Percentiles rank a stretch among this genome's conserved stretches.
Conservation (phyloP, 2,888 invertebrate genomes). For the Schizotus pectinicornis region DNA sequence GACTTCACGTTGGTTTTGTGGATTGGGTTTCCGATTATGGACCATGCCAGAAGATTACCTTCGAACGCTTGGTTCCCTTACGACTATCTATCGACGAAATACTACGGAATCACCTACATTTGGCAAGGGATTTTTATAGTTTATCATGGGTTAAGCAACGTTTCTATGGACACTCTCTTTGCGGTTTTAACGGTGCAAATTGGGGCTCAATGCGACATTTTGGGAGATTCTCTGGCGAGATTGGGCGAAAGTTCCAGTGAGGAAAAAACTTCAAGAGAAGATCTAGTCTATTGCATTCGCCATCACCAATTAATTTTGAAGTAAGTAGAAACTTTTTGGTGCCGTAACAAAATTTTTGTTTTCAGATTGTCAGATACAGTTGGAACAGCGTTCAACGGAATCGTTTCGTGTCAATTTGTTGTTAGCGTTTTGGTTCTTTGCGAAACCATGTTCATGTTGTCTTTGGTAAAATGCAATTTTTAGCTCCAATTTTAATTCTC, state of each 20-base stretch:
- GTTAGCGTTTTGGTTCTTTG: not conserved
- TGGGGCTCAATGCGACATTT: slow-evolving; percentile 8
- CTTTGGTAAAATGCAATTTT: not conserved
- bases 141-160: slow-evolving; percentile 8
- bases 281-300: slow-evolving; percentile 1
- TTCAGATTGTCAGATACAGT: not conserved
- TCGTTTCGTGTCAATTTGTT: not conserved
- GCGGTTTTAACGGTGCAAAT: slow-evolving; percentile 16
- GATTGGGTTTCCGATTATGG: slow-evolving; percentile 8
- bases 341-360: not conserved
- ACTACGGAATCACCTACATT: slow-evolving; percentile 6
- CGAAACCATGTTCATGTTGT: slow-evolving; percentile 1
- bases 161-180: slow-evolving; percentile 15
- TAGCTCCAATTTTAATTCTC: not conserved
- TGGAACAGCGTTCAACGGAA: not conserved
- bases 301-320: not conserved
- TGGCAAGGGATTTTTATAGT: slow-evolving; percentile 11
- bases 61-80: slow-evolving; percentile 20
- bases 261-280: not conserved
- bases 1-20: not conserved
- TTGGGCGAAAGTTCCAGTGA: too few relatives aligned
- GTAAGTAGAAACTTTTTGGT: not conserved
- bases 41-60: slow-evolving; percentile 4
- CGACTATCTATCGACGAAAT: slow-evolving; percentile 3
- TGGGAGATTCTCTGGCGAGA: not conserved